Base-by-base conservation (phyloP, 2,113 vertebrate species). In the Lophotis ruficrista region DNA sequence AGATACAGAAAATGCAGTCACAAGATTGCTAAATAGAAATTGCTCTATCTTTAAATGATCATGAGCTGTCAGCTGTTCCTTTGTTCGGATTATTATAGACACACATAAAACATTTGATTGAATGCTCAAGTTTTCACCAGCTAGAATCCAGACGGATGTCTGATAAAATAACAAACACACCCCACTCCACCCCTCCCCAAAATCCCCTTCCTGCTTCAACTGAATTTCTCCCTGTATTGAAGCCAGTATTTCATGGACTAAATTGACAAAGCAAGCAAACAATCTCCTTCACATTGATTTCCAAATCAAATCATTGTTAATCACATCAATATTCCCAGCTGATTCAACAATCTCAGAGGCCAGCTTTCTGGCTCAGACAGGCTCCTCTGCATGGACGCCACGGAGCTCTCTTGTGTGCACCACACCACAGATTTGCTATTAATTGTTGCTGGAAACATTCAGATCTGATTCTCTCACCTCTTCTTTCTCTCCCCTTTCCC, bases 21-120 rank as follows among this genome's bases (percentile, higher is more conserved):
- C 84, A 90, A 94, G 97, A 85, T 10, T 90, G 88, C 94, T 97
- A 96, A 97, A 84, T 95, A 97, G 85, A 97, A 96, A 94, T 82
- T 16, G 45, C 33, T 81, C 88, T 96, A 7, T 84, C 83, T 94
- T 91, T 90, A 97, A 95, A 96, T 90, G 88, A 95, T 90, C 92
- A 90, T 86, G 80, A 43, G 25, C 6, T 87, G 88, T 97, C 97
- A 94, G 94, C 89, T 95, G 93, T 83, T 97, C 87, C 93, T 96
- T 96, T 96, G 96, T 98, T 95, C 2, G 2, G 78, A 68, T 96
- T 93, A 91, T 95, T 93, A 92, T 90, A 92, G 76, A 77, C 93
- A 87, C 71, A 94, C 54, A 86, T 83, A 91, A 91, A 96, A 83
- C 86, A 89, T 95, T 88, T 94, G 91, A 81, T 50, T 83, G 90